Conservation (phyloP, 2,888 invertebrate species). For the Chloromyia formosa region DNA sequence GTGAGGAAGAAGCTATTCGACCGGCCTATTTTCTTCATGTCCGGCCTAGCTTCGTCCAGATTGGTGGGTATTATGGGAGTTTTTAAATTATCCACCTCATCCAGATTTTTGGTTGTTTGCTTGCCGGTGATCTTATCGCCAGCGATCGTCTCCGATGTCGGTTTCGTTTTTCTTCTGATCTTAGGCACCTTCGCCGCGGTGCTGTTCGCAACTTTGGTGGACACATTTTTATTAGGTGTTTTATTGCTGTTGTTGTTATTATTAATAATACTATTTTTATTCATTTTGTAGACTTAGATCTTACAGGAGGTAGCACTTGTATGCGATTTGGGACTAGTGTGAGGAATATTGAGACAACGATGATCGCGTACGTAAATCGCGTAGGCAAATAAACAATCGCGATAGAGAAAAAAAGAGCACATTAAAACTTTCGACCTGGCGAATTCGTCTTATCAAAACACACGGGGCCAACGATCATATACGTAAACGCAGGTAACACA, state of each 20-base stretch:
- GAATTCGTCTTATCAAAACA: slow-evolving; percentile 33
- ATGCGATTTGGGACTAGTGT: not conserved
- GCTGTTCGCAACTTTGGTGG: slow-evolving; percentile 14
- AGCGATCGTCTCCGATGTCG: slow-evolving; percentile 1
- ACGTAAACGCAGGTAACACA: too few relatives aligned
- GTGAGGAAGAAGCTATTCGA: slow-evolving; percentile 62
- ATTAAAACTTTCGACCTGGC: slow-evolving; percentile 19
- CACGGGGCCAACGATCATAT: slow-evolving; percentile 26
- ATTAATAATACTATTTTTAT: slow-evolving; percentile 23
- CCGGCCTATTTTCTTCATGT: slow-evolving; percentile 59
- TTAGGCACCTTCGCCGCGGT: not conserved
- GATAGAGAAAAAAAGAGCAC: slow-evolving; percentile 25
- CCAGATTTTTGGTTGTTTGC: slow-evolving; percentile 8
- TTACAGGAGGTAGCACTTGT: not conserved
- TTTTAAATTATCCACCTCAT: not conserved
- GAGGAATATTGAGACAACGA: not conserved
- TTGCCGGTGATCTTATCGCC: not conserved
- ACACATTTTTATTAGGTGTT: slow-evolving; percentile 27
- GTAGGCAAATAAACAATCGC: slow-evolving; percentile 31
- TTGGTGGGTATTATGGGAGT: not conserved
- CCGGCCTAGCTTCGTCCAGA: slow-evolving; percentile 7
- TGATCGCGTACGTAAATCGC: not conserved
- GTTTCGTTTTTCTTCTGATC: not conserved
- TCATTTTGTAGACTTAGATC: not conserved
- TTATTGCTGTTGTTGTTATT: slow-evolving; percentile 27